Conservation (phyloP, 2,888 invertebrate genomes). For the Eudemis profundana region DNA sequence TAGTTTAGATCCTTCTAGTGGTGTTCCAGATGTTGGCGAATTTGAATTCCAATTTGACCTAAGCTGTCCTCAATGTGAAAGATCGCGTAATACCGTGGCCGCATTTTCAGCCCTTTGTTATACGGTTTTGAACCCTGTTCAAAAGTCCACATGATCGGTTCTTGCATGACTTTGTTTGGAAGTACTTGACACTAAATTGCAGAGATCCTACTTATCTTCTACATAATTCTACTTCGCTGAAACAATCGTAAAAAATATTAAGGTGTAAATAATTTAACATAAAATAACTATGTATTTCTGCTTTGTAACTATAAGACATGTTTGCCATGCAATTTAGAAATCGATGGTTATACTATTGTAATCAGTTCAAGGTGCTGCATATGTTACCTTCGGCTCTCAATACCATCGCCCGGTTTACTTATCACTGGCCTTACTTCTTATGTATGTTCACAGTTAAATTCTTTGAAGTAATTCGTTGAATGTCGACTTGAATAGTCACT, state of each 20-base stretch:
- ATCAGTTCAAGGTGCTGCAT: constrained; percentile 30
- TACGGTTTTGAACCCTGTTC: not conserved
- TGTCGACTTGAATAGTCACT: not conserved
- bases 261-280: too few relatives aligned
- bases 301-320: not conserved
- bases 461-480: constrained; percentile 10
- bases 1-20: constrained; percentile 15
- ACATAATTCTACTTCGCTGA: not conserved
- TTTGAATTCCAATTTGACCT: constrained; percentile 8
- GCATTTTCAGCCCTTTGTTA: not conserved
- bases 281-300: not conserved
- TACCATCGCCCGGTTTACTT: constrained; percentile 25
- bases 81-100: not conserved
- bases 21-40: constrained; percentile 5
- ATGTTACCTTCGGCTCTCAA: constrained; percentile 29
- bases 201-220: not conserved
- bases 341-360: constrained; percentile 10
- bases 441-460: constrained; percentile 9
- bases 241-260: not conserved
- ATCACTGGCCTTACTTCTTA: constrained; percentile 23
- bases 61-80: not conserved
- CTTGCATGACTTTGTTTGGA: not conserved
- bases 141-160: not conserved
- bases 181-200: not conserved
- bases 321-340: constrained; percentile 10